Conservation (phyloP, 2,113 vertebrate genomes). For the Hydrolagus affinis region DNA sequence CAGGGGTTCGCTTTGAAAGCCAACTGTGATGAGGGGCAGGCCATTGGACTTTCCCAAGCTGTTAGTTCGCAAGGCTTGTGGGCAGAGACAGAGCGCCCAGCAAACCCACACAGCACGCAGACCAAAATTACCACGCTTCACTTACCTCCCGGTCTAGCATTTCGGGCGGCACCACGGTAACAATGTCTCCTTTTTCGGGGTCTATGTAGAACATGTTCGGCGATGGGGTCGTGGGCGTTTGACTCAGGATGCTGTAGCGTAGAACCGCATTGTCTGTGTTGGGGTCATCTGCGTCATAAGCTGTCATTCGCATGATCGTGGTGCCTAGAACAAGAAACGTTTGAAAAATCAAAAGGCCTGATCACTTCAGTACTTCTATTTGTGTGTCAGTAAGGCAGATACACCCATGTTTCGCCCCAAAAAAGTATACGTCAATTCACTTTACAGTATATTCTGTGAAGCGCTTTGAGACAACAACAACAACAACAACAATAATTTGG, state of each 20-base stretch:
- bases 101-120: neutral
- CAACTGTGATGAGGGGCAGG: too few relatives aligned
- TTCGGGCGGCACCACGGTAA: slow-evolving; percentile 78
- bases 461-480: neutral
- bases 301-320: slow-evolving; percentile 87
- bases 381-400: too few relatives aligned
- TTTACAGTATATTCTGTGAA: too few relatives aligned
- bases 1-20: too few relatives aligned
- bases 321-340: slow-evolving; percentile 60
- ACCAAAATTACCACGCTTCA: accelerated
- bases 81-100: too few relatives aligned
- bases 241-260: slow-evolving; percentile 82
- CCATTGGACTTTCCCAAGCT: too few relatives aligned
- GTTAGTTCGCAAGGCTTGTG: too few relatives aligned
- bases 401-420: too few relatives aligned
- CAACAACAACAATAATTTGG: neutral
- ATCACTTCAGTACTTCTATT: neutral
- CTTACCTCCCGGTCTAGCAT: slow-evolving; percentile 87
- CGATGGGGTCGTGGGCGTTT: slow-evolving; percentile 84
- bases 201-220: slow-evolving; percentile 98
- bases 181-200: slow-evolving; percentile 86
- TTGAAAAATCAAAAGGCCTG: neutral
- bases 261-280: slow-evolving; percentile 82
- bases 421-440: too few relatives aligned
- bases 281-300: slow-evolving; percentile 80